Evolutionary conservation across 2,888 invertebrate genomes (phyloP).

Genomic region (Lycocerus yunnanus): DNA sequence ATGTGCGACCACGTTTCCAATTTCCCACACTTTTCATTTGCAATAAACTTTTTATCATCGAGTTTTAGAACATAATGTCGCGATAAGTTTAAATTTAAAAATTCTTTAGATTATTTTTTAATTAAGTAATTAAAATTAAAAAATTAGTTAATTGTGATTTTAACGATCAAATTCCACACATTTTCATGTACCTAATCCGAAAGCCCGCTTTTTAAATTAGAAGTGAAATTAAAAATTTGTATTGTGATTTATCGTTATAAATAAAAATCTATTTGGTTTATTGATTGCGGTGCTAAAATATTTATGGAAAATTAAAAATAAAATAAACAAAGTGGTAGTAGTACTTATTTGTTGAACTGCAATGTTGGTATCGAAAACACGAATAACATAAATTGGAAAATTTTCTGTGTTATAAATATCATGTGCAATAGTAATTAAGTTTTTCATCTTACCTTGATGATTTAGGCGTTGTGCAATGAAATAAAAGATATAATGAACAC

Average conservation of each 20-base stretch:
- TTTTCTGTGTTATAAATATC: neutral
- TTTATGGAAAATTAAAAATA: neutral
- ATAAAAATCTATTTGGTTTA: neutral
- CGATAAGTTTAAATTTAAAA: neutral
- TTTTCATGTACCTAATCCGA: neutral
- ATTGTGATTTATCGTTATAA: neutral
- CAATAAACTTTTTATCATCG: neutral
- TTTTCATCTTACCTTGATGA: neutral
- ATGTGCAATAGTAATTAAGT: neutral
- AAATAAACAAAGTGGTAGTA: neutral
- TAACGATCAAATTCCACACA: neutral
- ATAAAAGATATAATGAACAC: conserved; percentile 16
- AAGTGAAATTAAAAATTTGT: neutral
- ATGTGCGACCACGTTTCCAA: neutral
- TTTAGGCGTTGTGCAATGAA: conserved; percentile 2
- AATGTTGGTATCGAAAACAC: neutral
- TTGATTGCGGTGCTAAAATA: neutral
- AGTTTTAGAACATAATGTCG: neutral
- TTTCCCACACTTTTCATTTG: neutral
- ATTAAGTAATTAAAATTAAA: neutral
- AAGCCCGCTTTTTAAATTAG: neutral
- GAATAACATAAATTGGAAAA: conserved; percentile 1
- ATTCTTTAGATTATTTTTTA: neutral
- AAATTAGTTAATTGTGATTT: neutral
- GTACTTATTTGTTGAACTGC: neutral